Conservation (phyloP, 1,140 invertebrate genomes). For the Gyrodactylus salaris region DNA sequence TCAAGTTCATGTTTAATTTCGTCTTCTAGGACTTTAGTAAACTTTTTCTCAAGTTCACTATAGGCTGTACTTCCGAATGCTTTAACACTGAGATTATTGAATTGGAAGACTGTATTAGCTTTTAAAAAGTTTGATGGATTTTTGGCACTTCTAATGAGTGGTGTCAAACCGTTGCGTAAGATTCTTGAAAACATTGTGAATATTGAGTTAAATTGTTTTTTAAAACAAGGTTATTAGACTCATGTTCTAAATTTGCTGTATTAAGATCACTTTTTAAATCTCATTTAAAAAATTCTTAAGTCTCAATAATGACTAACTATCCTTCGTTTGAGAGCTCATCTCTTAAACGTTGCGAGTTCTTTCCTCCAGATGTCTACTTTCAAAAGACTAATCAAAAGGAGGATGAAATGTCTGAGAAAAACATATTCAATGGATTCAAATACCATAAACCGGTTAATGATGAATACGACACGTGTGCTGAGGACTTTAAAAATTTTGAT, state of each 20-base stretch:
- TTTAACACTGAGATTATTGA: neutral
- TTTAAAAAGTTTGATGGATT: too few species aligned
- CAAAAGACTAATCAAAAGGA: neutral
- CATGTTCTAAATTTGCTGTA: too few species aligned
- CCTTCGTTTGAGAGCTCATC: neutral
- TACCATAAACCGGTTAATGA: conserved; percentile 2
- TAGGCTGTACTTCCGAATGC: neutral
- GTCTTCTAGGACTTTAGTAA: neutral
- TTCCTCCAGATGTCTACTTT: neutral
- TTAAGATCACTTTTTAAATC: too few species aligned
- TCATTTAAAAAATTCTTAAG: too few species aligned
- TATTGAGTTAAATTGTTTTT: neutral
- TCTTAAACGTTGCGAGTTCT: conserved; percentile 1
- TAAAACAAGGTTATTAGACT: too few species aligned
- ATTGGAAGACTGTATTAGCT: neutral
- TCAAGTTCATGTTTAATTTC: neutral
- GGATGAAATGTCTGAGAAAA: neutral
- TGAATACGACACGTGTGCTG: neutral
- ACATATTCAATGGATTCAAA: neutral
- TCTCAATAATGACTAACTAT: neutral
- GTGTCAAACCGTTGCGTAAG: too few species aligned
- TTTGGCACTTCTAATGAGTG: too few species aligned
- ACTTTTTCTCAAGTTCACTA: neutral
- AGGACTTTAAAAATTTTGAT: neutral
- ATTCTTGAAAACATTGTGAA: neutral